These are phyloP conservation scores for Automeris io DNA, from an alignment of 2,888 invertebrate species.

Conservation along the genomic window DNA sequence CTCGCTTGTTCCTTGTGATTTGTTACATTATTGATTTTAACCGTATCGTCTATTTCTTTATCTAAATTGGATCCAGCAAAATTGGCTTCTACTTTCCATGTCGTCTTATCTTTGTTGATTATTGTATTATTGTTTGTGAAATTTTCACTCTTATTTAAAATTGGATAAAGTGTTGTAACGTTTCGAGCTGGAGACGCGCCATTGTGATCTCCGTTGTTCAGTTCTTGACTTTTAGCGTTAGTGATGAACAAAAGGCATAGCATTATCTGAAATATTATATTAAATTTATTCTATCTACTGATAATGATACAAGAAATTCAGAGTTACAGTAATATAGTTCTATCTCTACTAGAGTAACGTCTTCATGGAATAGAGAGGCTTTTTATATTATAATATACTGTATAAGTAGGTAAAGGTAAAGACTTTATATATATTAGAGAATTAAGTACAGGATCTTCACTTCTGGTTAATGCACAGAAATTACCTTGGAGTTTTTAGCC, in stretches of 20 bases:
- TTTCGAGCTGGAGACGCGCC: conserved; percentile 22
- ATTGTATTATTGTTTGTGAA: conserved; percentile 13
- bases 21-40: conserved; percentile 10
- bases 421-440: no score
- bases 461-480: no score
- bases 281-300: neutral
- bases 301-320: neutral
- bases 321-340: no score
- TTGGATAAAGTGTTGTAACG: conserved; percentile 51
- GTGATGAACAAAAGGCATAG: conserved; percentile 30
- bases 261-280: conserved; percentile 26
- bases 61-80: conserved; percentile 32
- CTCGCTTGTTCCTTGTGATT: conserved; percentile 6
- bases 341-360: no score
- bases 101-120: conserved; percentile 18
- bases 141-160: conserved; percentile 20
- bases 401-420: no score
- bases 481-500: no score
- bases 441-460: no score
- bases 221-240: conserved; percentile 21
- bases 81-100: conserved; percentile 47
- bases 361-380: no score
- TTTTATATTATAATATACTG: no score
- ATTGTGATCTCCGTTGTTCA: conserved; percentile 30
- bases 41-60: conserved; percentile 18